These are phyloP conservation scores for Mamestra brassicae DNA, from an alignment of 2,888 invertebrate genomes.

Conservation along the genomic window DNA sequence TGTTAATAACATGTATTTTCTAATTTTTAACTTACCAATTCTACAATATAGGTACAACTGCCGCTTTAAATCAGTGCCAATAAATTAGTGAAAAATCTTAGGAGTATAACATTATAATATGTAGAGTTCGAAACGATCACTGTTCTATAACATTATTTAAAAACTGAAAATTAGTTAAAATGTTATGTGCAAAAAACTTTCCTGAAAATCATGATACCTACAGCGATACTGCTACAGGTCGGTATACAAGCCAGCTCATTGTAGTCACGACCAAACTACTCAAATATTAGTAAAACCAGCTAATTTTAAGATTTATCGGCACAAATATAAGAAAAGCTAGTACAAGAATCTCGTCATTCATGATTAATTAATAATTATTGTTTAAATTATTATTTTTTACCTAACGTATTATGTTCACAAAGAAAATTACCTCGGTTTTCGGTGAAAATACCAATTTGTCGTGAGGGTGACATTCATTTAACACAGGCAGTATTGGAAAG, in stretches of 20 bases:
- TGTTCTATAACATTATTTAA: slow-evolving; percentile 17
- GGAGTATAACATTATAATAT: slow-evolving; percentile 15
- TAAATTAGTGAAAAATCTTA: slow-evolving; percentile 44
- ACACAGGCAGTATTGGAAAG: too few relatives aligned
- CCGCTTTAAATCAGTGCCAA: too few relatives aligned
- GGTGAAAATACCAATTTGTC: slow-evolving; percentile 4
- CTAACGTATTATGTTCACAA: background rate
- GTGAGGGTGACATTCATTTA: background rate
- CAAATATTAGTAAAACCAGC: slow-evolving; percentile 3
- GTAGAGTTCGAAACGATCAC: slow-evolving; percentile 13
- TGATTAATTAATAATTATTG: slow-evolving; percentile 6
- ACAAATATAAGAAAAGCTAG: slow-evolving; percentile 1
- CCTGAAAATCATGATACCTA: background rate
- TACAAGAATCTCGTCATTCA: slow-evolving; percentile 9
- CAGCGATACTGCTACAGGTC: background rate
- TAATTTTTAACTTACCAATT: too few relatives aligned
- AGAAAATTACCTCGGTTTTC: background rate
- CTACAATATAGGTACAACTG: too few relatives aligned
- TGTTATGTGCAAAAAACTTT: slow-evolving; percentile 11
- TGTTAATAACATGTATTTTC: too few relatives aligned
- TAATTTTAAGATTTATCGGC: slow-evolving; percentile 21
- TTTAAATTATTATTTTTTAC: background rate
- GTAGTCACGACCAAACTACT: slow-evolving; percentile 17
- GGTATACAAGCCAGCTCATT: slow-evolving; percentile 1
- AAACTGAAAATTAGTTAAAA: slow-evolving; percentile 23